Base-by-base conservation (phyloP, 2,888 invertebrate genomes). In the Clepsis dumicolana region DNA sequence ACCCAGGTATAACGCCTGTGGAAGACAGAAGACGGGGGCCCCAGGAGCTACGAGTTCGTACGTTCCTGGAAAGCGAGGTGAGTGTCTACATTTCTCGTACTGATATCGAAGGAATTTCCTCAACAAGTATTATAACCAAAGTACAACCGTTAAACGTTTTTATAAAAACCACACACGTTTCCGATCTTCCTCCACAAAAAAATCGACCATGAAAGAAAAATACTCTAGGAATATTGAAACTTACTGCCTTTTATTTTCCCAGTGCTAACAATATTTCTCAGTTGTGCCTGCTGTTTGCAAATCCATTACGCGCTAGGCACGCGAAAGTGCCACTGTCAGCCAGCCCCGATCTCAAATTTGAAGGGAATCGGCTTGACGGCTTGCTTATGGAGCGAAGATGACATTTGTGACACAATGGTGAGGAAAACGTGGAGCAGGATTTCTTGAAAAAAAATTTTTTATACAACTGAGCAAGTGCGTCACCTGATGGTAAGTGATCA, bases 291-390 rank as follows among this genome's bases (percentile, higher is more conserved):
- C 67, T 63, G 63, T 59, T 7, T 16, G 16, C 29, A 53, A 16
- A 68, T 68, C 52, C 32, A 27, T 56, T 67, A 63, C 25, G 38
- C 21, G 21, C n/a, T n/a, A 56, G 16, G 65, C 59, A 59, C 48
- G 62, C 18, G 53, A 66, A 70, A 71, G 68, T 63, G 70, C 54
- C 71, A 65, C 68, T 66, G 73, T 66, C 68, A 68, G 61, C 48
- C 64, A 64, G 56, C 64, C 60, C 65, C 71, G 64, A 63, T 62
- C 65, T 69, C 62, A 73, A 72, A 73, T 74, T 74, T 72, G 70
- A 65, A 66, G 71, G 44, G 65, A 72, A 72, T 76, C 73, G 70
- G 71, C 74, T 71, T 75, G 73, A 74, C 72, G 70, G 65, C 64
- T 63, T 70, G 69, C 71, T 76, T 75, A 70, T 72, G 71, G 70